phyloP scores from a whole-genome alignment of 2,888 invertebrate species.

The Agelastica alni region DNA sequence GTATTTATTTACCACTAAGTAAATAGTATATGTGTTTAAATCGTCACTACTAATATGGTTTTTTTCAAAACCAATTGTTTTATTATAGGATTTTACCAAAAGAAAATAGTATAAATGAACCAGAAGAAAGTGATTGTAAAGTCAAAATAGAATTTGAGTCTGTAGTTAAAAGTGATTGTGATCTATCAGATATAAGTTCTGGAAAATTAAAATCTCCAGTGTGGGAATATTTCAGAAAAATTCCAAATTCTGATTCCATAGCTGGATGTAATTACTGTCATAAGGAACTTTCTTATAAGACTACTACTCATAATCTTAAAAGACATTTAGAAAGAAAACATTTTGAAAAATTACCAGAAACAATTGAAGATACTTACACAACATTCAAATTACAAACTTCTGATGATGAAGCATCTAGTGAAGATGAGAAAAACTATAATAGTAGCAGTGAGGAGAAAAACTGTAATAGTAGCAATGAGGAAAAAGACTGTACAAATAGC shows the following conservation, averaged over 20 bases:
- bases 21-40: too few species aligned
- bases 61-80: too few species aligned
- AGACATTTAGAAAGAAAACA: conserved; percentile 9
- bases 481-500: too few species aligned
- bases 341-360: neutral
- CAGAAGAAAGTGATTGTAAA: conserved; percentile 2
- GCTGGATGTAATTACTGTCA: conserved; percentile 11
- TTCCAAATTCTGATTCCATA: conserved; percentile 5
- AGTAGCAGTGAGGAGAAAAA: too few species aligned
- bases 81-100: neutral
- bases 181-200: neutral
- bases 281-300: conserved; percentile 7
- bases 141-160: conserved; percentile 12
- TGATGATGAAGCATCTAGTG: neutral
- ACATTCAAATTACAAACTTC: conserved; percentile 3
- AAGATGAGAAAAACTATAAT: too few species aligned
- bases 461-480: too few species aligned
- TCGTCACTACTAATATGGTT: too few species aligned
- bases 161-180: neutral
- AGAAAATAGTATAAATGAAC: conserved; percentile 13
- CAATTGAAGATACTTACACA: too few species aligned
- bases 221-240: conserved; percentile 7
- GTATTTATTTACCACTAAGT: too few species aligned
- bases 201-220: neutral
- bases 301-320: conserved; percentile 10